These are phyloP conservation scores for Crotalus tigris DNA, from an alignment of 2,113 vertebrate genomes.

Conservation along the genomic window DNA sequence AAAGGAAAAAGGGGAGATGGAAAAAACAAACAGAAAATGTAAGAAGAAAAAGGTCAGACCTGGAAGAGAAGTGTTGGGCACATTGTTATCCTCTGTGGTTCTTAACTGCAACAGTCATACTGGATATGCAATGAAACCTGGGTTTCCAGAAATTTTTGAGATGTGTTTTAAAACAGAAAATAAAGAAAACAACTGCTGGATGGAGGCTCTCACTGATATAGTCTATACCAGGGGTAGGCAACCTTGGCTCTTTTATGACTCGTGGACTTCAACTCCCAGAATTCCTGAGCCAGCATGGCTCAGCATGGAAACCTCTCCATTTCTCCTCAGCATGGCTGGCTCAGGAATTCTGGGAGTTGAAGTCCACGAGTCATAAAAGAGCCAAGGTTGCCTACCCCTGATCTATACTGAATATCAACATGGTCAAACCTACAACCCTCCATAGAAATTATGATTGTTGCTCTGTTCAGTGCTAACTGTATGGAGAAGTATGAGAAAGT, in stretches of 20 bases:
- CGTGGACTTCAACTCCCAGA: no score
- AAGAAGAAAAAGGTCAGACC: neutral
- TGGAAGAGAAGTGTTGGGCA: neutral
- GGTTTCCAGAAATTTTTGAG: neutral
- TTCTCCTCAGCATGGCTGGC: no score
- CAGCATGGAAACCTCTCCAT: no score
- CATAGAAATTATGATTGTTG: no score
- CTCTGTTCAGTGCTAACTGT: neutral
- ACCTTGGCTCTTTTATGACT: no score
- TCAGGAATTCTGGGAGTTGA: no score
- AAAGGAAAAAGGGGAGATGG: neutral
- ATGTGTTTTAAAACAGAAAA: neutral
- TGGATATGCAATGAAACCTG: neutral
- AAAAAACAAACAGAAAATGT: constrained; percentile 5
- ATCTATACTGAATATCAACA: neutral
- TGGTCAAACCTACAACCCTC: neutral
- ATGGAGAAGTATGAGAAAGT: neutral
- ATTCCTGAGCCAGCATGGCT: no score
- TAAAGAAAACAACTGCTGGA: neutral
- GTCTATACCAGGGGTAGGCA: no score
- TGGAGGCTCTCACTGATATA: neutral
- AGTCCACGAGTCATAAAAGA: no score
- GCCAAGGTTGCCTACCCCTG: no score
- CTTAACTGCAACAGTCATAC: neutral
- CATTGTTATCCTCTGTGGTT: neutral